Evolutionary conservation across 2,113 vertebrate species (phyloP).

Genomic region (Chamaea fasciata): DNA sequence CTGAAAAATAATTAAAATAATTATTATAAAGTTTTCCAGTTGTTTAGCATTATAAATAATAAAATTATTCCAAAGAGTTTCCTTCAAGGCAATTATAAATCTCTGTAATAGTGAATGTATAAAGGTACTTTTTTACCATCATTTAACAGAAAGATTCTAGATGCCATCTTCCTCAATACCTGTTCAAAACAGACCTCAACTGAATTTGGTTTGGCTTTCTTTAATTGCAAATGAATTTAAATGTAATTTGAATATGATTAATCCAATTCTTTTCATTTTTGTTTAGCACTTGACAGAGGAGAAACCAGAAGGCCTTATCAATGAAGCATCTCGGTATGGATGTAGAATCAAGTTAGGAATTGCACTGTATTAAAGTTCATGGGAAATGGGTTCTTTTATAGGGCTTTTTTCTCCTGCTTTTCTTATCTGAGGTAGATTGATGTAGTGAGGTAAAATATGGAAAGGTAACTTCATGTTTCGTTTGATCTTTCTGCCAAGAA

Average conservation of each 20-base stretch:
- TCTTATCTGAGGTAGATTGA: background rate
- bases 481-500: background rate
- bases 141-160: background rate
- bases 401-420: background rate
- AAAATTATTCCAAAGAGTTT: background rate
- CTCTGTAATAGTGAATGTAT: background rate
- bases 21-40: background rate
- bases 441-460: background rate
- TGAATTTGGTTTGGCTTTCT: background rate
- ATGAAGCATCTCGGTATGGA: constrained; percentile 90
- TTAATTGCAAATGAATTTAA: background rate
- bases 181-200: background rate
- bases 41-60: background rate
- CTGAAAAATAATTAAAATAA: background rate
- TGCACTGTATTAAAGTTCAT: background rate
- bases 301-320: constrained; percentile 86
- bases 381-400: background rate
- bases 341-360: background rate
- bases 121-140: background rate
- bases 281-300: constrained; percentile 87
- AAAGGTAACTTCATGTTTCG: background rate
- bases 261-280: constrained; percentile 36
- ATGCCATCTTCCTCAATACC: background rate
- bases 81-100: background rate
- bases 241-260: background rate